phyloP scores from a whole-genome alignment of 1,140 invertebrate genomes.

The Patella vulgata region DNA sequence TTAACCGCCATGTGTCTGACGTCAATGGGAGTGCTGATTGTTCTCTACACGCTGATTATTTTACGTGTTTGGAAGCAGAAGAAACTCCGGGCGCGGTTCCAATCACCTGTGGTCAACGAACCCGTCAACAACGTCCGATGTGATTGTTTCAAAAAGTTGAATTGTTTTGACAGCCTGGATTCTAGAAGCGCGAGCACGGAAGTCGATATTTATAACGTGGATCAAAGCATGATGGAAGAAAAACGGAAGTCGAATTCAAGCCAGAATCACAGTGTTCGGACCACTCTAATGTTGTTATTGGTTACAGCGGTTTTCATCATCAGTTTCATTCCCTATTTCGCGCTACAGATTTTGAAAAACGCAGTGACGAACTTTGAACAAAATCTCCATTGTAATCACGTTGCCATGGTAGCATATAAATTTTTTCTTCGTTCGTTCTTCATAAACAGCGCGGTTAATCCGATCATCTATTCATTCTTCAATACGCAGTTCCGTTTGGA shows the following conservation, averaged over 20 bases:
- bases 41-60: constrained; percentile 5
- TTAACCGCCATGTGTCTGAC: constrained; percentile 7
- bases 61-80: constrained; percentile 8
- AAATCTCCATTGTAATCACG: constrained; percentile 9
- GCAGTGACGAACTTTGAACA: background rate
- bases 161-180: background rate
- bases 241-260: background rate
- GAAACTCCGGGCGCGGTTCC: background rate
- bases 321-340: background rate
- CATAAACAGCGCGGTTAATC: constrained; percentile 41
- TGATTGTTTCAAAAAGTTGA: background rate
- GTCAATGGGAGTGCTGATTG: background rate
- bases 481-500: constrained; percentile 33
- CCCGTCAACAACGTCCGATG: background rate
- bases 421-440: constrained; percentile 36
- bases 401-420: constrained; percentile 14
- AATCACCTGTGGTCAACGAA: background rate
- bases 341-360: constrained; percentile 5
- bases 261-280: background rate
- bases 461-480: constrained; percentile 37
- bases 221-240: background rate
- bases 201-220: background rate
- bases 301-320: background rate
- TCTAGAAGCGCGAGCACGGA: background rate
- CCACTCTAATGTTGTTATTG: background rate